Evolutionary conservation across 2,888 invertebrate genomes (phyloP).

Genomic region (Aethes cnicana): DNA sequence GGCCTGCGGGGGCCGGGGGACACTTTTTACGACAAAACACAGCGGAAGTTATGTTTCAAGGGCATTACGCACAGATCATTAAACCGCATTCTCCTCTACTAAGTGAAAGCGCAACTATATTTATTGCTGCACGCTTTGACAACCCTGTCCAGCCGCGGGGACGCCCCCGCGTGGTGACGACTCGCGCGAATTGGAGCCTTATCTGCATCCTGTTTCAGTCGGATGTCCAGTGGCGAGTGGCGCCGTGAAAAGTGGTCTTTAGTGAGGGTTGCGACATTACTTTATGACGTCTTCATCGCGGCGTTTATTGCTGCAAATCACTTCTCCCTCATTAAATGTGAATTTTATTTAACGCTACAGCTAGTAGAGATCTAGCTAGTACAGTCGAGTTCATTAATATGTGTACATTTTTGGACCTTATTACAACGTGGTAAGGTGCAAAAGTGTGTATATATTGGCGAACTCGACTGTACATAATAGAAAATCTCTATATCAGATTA

Average conservation of each 20-base stretch:
- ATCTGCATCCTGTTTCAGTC: not conserved
- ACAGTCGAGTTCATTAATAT: not conserved
- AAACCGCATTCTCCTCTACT: slow-evolving; percentile 59
- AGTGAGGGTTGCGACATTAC: slow-evolving; percentile 64
- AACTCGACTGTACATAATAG: too few relatives aligned
- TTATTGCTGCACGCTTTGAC: slow-evolving; percentile 72
- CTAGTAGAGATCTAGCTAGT: slow-evolving; percentile 14
- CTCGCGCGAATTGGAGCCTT: slow-evolving; percentile 30
- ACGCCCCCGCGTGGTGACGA: slow-evolving; percentile 35
- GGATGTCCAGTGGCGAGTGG: not conserved
- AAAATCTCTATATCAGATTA: too few relatives aligned
- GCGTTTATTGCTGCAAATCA: slow-evolving; percentile 30
- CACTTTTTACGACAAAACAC: slow-evolving; percentile 73
- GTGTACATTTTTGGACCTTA: too few relatives aligned
- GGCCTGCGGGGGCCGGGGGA: slow-evolving; percentile 43
- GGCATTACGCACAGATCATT: slow-evolving; percentile 77
- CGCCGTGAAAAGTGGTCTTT: slow-evolving; percentile 33
- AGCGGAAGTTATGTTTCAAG: slow-evolving; percentile 73
- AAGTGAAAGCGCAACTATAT: slow-evolving; percentile 65
- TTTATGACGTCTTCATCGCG: slow-evolving; percentile 75
- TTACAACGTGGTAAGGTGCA: too few relatives aligned
- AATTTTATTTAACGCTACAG: slow-evolving; percentile 27
- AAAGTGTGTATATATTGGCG: too few relatives aligned
- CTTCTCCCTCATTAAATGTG: slow-evolving; percentile 29
- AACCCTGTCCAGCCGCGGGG: slow-evolving; percentile 53